Percentiles rank a stretch among this genome's conserved stretches.
Evolutionary conservation across 1,140 invertebrate genomes (phyloP).

Genomic region (Drosophila orena): DNA sequence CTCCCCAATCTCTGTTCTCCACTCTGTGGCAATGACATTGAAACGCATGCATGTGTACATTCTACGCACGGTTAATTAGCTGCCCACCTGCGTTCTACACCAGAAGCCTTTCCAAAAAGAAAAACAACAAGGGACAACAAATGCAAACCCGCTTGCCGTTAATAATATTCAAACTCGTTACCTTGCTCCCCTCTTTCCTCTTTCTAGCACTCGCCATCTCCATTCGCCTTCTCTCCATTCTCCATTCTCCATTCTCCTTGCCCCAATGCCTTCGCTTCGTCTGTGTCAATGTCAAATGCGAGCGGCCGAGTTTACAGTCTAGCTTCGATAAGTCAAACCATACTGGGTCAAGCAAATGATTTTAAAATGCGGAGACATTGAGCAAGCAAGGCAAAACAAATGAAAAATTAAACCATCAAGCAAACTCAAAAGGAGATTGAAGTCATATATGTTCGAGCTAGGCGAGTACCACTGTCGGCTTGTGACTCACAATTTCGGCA

Average conservation of each 20-base stretch:
- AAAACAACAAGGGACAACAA: neutral
- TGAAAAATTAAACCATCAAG: too few species aligned
- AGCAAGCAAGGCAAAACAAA: too few species aligned
- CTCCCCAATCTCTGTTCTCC: constrained; percentile 18
- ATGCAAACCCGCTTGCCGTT: constrained; percentile 11
- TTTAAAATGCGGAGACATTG: too few species aligned
- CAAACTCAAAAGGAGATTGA: neutral
- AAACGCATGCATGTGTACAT: constrained; percentile 15
- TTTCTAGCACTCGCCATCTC: constrained; percentile 11
- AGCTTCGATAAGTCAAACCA: neutral
- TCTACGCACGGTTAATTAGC: constrained; percentile 59
- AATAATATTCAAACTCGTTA: constrained; percentile 43
- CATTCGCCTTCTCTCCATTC: neutral
- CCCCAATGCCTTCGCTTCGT: constrained; percentile 31
- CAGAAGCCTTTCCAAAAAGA: constrained; percentile 28
- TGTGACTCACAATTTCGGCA: constrained; percentile 26
- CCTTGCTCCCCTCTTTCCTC: constrained; percentile 12
- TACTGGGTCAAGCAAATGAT: neutral
- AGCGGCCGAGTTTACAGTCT: constrained; percentile 28
- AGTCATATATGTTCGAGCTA: neutral
- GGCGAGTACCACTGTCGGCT: neutral
- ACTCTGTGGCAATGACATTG: constrained; percentile 57
- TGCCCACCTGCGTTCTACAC: constrained; percentile 11
- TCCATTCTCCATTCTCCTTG: constrained; percentile 23
- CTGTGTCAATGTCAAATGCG: constrained; percentile 50